Conservation (phyloP, 2,888 invertebrate species). For the Nyleta sp. region DNA sequence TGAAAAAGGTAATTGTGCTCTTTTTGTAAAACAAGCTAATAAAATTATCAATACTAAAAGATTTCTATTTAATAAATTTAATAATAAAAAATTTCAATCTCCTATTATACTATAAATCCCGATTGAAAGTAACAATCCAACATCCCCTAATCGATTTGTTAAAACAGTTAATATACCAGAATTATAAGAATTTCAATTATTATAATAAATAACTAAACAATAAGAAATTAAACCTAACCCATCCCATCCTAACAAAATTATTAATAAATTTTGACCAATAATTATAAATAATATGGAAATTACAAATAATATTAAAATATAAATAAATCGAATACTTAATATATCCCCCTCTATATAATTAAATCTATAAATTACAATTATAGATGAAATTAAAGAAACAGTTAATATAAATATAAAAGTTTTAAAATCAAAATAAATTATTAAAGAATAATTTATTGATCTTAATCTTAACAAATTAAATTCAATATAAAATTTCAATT, state of each 20-base stretch:
- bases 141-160: constrained; percentile 85
- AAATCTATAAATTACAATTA: constrained; percentile 72
- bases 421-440: constrained; percentile 87
- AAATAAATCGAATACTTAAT: constrained; percentile 85
- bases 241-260: constrained; percentile 89
- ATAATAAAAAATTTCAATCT: constrained; percentile 79
- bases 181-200: constrained; percentile 87
- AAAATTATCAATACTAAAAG: constrained; percentile 75
- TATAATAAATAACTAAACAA: constrained; percentile 89
- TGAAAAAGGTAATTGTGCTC: constrained; percentile 92
- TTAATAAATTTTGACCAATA: constrained; percentile 88
- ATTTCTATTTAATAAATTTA: constrained; percentile 82
- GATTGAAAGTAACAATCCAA: constrained; percentile 63
- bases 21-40: constrained; percentile 88
- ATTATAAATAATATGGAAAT: constrained; percentile 89
- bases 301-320: constrained; percentile 86
- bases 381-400: constrained; percentile 86
- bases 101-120: constrained; percentile 46
- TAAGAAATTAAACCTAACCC: constrained; percentile 89
- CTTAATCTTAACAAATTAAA: constrained; percentile 84
- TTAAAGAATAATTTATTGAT: constrained; percentile 83
- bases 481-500: constrained; percentile 83
- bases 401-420: constrained; percentile 86
- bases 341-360: constrained; percentile 84
- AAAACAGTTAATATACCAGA: constrained; percentile 89